Percentiles rank a stretch among this genome's conserved stretches.
These are phyloP conservation scores for Psephotus haematonotus DNA, from an alignment of 2,113 vertebrate species.

Conservation along the genomic window DNA sequence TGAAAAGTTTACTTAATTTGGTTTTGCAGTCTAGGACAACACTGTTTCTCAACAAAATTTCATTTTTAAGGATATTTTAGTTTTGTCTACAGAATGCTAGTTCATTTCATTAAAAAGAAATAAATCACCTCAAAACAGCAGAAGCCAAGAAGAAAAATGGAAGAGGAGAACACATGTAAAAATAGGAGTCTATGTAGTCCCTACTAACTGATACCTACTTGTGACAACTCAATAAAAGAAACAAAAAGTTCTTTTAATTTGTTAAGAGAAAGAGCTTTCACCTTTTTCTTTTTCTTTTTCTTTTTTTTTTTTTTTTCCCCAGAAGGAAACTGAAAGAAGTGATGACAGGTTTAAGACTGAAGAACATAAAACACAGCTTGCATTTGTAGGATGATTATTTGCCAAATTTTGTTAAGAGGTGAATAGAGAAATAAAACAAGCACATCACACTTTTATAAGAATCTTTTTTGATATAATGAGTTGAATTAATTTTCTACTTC, in stretches of 20 bases:
- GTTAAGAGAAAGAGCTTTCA: not conserved
- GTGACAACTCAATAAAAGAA: not conserved
- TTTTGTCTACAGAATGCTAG: not conserved
- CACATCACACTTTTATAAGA: not conserved
- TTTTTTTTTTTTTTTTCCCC: fast-evolving
- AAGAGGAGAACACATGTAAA: not conserved
- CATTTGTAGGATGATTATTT: not conserved
- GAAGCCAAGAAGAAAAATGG: not conserved
- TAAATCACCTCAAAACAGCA: not conserved
- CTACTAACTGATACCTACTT: not conserved
- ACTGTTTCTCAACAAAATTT: not conserved
- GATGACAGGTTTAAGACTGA: not conserved
- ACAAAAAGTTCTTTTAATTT: not conserved
- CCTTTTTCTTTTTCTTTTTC: not conserved
- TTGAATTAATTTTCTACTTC: not conserved
- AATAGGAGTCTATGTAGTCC: not conserved
- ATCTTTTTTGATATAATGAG: not conserved
- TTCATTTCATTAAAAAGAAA: not conserved
- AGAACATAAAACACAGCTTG: not conserved
- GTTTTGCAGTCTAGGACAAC: not conserved
- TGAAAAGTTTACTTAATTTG: not conserved
- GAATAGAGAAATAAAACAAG: not conserved
- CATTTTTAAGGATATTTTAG: not conserved
- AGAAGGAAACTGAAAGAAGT: not conserved
- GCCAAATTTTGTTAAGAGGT: not conserved